Conservation (phyloP, 2,113 vertebrate genomes). For the Peromyscus maniculatus region DNA sequence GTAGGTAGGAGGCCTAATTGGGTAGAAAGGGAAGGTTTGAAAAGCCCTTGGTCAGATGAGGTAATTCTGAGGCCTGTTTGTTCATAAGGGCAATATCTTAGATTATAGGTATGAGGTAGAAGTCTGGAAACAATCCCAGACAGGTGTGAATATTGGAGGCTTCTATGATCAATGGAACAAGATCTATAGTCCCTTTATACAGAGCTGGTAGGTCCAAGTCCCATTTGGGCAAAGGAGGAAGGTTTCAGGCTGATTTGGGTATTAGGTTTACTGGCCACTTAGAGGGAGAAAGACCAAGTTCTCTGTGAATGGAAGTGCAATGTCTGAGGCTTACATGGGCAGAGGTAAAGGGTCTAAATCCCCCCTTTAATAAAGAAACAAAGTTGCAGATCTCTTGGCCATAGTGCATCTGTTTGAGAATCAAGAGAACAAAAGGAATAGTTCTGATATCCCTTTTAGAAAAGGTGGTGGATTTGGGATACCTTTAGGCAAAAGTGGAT, state of each 20-base stretch:
- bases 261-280: not conserved
- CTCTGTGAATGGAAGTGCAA: not conserved
- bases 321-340: not conserved
- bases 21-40: not conserved
- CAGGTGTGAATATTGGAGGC: not conserved
- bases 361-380: not conserved
- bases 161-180: not conserved
- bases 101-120: not conserved
- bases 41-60: not conserved
- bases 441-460: too few species aligned
- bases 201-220: not conserved
- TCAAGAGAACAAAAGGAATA: too few species aligned
- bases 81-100: not conserved
- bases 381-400: not conserved
- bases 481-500: too few species aligned
- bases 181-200: not conserved
- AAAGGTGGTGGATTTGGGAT: too few species aligned
- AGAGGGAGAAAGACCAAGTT: not conserved
- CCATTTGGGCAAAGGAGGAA: not conserved
- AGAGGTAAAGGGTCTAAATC: not conserved
- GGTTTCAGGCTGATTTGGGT: not conserved
- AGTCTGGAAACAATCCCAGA: not conserved
- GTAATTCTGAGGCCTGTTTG: not conserved
- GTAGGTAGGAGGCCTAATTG: not conserved
- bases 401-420: not conserved